Base-by-base conservation (phyloP, 53 echinoderm and acorn worm species). In the Temnopleurus reevesii region DNA sequence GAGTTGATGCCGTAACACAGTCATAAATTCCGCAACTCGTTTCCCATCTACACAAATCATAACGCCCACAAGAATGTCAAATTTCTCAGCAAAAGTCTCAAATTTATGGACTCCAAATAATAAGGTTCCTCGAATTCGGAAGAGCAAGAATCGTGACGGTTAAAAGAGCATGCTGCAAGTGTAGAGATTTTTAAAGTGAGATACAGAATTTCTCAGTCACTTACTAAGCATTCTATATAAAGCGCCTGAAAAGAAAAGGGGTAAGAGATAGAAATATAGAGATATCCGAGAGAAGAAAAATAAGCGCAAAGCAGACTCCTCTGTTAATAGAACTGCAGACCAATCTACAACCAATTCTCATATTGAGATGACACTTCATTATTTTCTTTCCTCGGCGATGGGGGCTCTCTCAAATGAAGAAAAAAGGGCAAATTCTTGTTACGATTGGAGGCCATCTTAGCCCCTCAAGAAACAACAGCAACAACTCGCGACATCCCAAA, bases 361-460 rank as follows among this genome's bases (percentile, higher is more conserved):
- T 46, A 46, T 79, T 46, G 29, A 47, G 79, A 41, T 27, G 46
- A 28, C 79, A 47, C 35, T 38, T 63, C n/a, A n/a, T 63, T 35
- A 44, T 49, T 79, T 46, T 79, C 79, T 27, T n/a, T 36, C 17
- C 27, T 29, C 79, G 55, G 23, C 33, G 25, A 23, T 28, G 80
- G 49, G 80, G 51, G 51, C 26, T 47, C 56, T 31, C 6, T 33
- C 38, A 49, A 83, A 15, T 54, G 26, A 23, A 35, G 53, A 56
- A n/a, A 83, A 83, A 83, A 82, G 33, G 23, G 31, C 53, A 83
- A 55, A 85, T 59, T 85, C 60, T 60, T 85, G 85, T 85, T 85
- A 85, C 59, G 59, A 85, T 85, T 60, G 21, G 45, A 85, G 26
- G 60, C 85, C 35, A 83, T 38, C 41, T 33, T 36, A 43, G 18